phyloP scores from a whole-genome alignment of 2,888 invertebrate genomes.

The Melieria omissa region DNA sequence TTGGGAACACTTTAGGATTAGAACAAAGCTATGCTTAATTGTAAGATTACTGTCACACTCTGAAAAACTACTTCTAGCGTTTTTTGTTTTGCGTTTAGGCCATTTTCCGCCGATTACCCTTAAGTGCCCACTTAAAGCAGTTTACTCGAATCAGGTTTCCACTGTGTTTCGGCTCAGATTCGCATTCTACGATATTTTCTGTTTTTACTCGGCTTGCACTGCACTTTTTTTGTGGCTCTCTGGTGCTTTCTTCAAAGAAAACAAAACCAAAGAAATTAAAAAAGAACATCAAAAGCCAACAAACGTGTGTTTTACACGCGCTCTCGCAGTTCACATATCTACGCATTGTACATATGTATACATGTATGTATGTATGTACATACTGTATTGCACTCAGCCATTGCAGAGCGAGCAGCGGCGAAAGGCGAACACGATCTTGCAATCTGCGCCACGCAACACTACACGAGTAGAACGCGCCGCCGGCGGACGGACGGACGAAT shows the following conservation, averaged over 20 bases:
- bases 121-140: too few species aligned
- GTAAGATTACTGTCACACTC: too few species aligned
- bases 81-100: too few species aligned
- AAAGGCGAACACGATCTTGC: conserved; percentile 26
- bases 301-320: conserved; percentile 15
- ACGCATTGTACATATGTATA: conserved; percentile 7
- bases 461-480: too few species aligned
- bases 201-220: neutral
- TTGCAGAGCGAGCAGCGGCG: neutral
- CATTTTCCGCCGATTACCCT: too few species aligned
- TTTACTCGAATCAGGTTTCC: conserved; percentile 5
- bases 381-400: neutral
- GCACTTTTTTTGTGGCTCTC: neutral
- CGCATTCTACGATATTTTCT: too few species aligned
- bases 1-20: too few species aligned
- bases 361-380: neutral
- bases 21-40: too few species aligned
- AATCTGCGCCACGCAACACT: neutral
- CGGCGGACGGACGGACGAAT: too few species aligned
- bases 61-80: too few species aligned
- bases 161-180: neutral
- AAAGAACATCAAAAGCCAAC: too few species aligned
- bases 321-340: neutral
- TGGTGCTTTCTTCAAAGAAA: neutral
- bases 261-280: too few species aligned